Conservation (phyloP, 1,140 invertebrate genomes). For the Panagrolaimus sp. region DNA sequence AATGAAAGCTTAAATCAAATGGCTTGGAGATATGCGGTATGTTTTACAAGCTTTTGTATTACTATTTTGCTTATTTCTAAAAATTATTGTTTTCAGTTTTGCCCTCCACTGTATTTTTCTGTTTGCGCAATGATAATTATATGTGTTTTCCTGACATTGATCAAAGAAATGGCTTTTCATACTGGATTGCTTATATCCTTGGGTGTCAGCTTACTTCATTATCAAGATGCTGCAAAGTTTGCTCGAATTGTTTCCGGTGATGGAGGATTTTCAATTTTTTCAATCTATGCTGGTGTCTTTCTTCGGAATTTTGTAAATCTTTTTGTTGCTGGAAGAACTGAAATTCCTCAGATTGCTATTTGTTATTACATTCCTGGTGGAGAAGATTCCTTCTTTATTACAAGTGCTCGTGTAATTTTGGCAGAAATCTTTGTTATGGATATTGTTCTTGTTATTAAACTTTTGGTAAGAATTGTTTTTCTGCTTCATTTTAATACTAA, state of each 20-base stretch:
- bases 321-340: neutral
- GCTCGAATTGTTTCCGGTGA: neutral
- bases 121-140: neutral
- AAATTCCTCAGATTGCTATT: neutral
- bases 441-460: neutral
- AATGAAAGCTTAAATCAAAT: too few species aligned
- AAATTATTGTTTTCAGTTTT: too few species aligned
- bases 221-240: neutral
- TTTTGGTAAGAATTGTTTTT: neutral
- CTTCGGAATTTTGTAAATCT: neutral
- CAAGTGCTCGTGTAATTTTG: neutral
- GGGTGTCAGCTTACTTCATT: neutral
- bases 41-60: too few species aligned
- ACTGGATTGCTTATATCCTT: neutral
- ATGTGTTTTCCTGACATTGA: neutral
- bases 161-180: conserved; percentile 5
- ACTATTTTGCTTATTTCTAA: too few species aligned
- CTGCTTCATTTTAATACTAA: too few species aligned
- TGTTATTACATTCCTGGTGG: neutral
- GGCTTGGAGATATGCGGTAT: too few species aligned
- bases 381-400: conserved; percentile 9
- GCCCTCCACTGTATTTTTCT: too few species aligned
- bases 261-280: neutral
- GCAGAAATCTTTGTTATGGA: conserved; percentile 12
- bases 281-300: neutral